Conservation (phyloP, 37 sponge, comb jelly and placozoan genomes). For the Aplysina aerophoba region DNA sequence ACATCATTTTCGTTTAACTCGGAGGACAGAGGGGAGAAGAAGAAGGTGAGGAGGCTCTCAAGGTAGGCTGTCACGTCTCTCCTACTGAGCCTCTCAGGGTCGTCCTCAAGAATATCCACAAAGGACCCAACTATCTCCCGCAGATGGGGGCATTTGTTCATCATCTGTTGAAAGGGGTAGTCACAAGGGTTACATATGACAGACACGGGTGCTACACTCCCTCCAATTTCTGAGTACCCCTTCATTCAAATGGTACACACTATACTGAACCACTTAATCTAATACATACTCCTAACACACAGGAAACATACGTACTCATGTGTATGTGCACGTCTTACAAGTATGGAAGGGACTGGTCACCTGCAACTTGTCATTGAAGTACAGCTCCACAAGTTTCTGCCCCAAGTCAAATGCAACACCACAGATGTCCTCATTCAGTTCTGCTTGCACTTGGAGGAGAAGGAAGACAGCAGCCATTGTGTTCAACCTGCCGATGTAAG, state of each 20-base stretch:
- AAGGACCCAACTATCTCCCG: background rate
- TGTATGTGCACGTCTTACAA: too few species aligned
- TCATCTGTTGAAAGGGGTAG: background rate
- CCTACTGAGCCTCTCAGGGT: background rate
- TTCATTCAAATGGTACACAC: too few species aligned
- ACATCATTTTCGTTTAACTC: constrained; percentile 38
- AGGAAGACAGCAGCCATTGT: constrained; percentile 17
- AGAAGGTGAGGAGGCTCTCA: constrained; percentile 15
- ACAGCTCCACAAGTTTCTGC: background rate
- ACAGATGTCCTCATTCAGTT: background rate
- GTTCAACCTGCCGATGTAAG: constrained; percentile 1
- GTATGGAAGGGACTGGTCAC: background rate
- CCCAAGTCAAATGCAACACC: background rate
- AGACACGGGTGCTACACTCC: too few species aligned
- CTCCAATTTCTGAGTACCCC: too few species aligned
- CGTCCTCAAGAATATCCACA: background rate
- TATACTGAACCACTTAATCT: too few species aligned
- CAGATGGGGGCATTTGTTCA: background rate
- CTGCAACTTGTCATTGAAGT: background rate
- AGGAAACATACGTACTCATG: too few species aligned
- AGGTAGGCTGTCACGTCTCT: background rate
- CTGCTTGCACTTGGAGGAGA: constrained; percentile 1
- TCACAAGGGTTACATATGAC: too few species aligned
- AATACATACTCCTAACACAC: too few species aligned
- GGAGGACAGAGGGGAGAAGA: constrained; percentile 53